Base-by-base conservation (phyloP, 2,797 vertebrate genomes). In the Melanotaenia parkinsoni region DNA sequence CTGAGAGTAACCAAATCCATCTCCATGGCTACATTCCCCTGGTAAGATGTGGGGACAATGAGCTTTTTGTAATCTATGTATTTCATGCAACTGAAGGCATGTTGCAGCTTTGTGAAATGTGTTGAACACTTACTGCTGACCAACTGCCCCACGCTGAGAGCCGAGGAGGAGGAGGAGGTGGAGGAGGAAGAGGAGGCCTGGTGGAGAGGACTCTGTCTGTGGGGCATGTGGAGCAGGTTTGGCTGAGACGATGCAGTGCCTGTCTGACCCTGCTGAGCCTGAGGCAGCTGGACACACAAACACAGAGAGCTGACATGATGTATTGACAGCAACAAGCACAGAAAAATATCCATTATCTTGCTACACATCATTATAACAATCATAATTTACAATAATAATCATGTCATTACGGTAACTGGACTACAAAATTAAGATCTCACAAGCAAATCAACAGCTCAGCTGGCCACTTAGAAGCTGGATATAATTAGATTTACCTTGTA, bases 101-200 rank as follows among this genome's bases (percentile, higher is more conserved):
- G 38, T 67, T 72, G 70, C 50, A 71, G 61, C 62, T 77, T 67
- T 66, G 54, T 24, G 71, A 69, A 53, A 33, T 24, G 69, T 67
- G 67, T 69, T 3, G 28, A 65, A 83, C 93, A 98, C 98, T 99
- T 96, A 99, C 98, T 99, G 97, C 97, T 99, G 94, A 99, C 97
- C 94, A 99, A 96, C 95, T 99, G 98, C 78, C 98, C 97, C 94
- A 99, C 97, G 81, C 98, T 99, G 95, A 99, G 96, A 90, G 97
- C 96, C 54, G 98, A 99, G 83, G 95, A 93, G 51, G 95, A 95
- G 91, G 97, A 97, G 91, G 97, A 97, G 82, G 96, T 97, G 90
- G 96, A 98, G 83, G 97, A 97, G 76, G 97, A 97, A 73, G 97
- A 98, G 58, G 97, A 99, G 82, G 97, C 96, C 93, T 98, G 98